Evolutionary conservation across 1,140 invertebrate genomes (phyloP).

Genomic region (Lutraria rhynchaena): DNA sequence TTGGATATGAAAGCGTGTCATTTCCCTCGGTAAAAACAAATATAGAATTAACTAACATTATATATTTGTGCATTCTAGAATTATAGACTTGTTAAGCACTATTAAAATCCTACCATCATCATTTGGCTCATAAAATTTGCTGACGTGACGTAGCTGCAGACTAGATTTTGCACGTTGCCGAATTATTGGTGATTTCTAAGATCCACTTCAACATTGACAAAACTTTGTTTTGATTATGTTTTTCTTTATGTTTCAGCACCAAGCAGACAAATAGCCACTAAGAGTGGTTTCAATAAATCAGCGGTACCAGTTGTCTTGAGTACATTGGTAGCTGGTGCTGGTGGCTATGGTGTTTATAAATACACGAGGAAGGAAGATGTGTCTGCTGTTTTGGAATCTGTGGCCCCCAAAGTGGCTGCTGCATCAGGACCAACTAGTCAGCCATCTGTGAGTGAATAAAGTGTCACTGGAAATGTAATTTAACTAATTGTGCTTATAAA

Average conservation of each 20-base stretch:
- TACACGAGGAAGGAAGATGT: slow-evolving; percentile 32
- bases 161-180: no score
- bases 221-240: neutral
- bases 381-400: slow-evolving; percentile 25
- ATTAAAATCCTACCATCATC: no score
- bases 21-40: no score
- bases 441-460: slow-evolving; percentile 67
- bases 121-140: no score
- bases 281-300: slow-evolving; percentile 6
- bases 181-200: neutral
- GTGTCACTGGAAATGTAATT: no score
- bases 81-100: no score
- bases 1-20: no score
- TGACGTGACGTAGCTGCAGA: no score
- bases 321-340: slow-evolving; percentile 58
- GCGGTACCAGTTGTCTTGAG: slow-evolving; percentile 59
- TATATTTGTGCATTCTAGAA: no score
- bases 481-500: no score
- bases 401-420: slow-evolving; percentile 61
- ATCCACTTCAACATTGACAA: neutral
- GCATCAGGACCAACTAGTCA: slow-evolving; percentile 65
- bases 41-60: no score
- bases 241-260: slow-evolving; percentile 36
- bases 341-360: slow-evolving; percentile 62
- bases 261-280: slow-evolving; percentile 20